These are phyloP conservation scores for Cantharis nigra DNA, from an alignment of 2,888 invertebrate species.

Conservation along the genomic window DNA sequence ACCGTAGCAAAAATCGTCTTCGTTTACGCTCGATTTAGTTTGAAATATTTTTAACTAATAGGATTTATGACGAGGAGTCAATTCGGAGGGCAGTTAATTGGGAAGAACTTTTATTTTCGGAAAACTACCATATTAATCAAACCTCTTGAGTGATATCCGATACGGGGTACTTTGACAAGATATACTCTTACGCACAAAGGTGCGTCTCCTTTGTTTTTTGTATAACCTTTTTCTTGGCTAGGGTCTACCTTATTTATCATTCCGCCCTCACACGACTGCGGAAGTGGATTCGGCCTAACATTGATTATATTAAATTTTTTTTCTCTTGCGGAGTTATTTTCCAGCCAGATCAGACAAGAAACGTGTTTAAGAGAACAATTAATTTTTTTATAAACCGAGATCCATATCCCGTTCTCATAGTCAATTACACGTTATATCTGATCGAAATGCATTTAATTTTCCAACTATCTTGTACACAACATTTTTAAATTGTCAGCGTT, in stretches of 20 bases:
- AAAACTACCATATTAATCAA: background rate
- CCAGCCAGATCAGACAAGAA: background rate
- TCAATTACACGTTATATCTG: background rate
- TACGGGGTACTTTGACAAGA: background rate
- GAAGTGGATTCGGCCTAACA: background rate
- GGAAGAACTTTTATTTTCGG: background rate
- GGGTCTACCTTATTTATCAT: background rate
- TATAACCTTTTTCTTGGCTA: background rate
- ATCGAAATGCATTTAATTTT: constrained; percentile 10
- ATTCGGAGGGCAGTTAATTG: background rate
- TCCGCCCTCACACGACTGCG: background rate
- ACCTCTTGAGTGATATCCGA: background rate
- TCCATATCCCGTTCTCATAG: background rate
- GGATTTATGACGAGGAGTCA: background rate
- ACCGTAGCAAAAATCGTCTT: background rate
- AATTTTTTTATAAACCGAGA: background rate
- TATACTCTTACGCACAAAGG: background rate
- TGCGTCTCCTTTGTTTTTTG: background rate
- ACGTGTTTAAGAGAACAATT: background rate
- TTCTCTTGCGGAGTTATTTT: background rate
- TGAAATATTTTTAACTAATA: background rate
- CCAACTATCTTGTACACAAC: constrained; percentile 1
- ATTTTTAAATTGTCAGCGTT: constrained; percentile 22
- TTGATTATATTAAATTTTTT: background rate
- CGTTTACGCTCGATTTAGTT: background rate